Conservation (phyloP, 2,888 invertebrate genomes). For the Lycocerus yunnanus region DNA sequence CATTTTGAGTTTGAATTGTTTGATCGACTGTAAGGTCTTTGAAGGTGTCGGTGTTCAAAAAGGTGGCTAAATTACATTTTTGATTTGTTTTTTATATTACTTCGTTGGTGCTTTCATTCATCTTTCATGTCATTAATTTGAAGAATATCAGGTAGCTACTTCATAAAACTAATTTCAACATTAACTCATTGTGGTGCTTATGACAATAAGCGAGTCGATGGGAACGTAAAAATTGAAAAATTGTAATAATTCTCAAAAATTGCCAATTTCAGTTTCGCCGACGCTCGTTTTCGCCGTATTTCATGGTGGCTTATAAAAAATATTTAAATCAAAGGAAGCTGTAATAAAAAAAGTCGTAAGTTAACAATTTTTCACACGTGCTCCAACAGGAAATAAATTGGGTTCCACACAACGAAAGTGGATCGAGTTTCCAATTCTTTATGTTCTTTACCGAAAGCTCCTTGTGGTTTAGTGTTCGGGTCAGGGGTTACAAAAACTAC, state of each 20-base stretch:
- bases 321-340: neutral
- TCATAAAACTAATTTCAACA: constrained; percentile 15
- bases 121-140: constrained; percentile 45
- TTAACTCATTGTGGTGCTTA: neutral
- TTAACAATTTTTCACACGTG: neutral
- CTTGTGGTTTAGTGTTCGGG: constrained; percentile 2
- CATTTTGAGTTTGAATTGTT: neutral
- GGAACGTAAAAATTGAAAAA: neutral
- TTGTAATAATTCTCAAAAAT: neutral
- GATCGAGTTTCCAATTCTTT: constrained; percentile 8
- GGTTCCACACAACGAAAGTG: constrained; percentile 2
- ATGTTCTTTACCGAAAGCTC: constrained; percentile 12
- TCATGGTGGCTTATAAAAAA: neutral
- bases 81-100: constrained; percentile 44
- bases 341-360: neutral
- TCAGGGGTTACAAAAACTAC: constrained; percentile 11
- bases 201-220: neutral
- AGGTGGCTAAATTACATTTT: constrained; percentile 45
- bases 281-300: neutral
- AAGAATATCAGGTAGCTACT: constrained; percentile 45
- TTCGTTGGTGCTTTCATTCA: constrained; percentile 45
- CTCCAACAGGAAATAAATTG: constrained; percentile 1
- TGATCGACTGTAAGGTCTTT: constrained; percentile 25
- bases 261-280: neutral
- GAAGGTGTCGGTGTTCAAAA: constrained; percentile 42